These are phyloP conservation scores for Phaonia tiefii DNA, from an alignment of 2,888 invertebrate genomes.

Conservation along the genomic window DNA sequence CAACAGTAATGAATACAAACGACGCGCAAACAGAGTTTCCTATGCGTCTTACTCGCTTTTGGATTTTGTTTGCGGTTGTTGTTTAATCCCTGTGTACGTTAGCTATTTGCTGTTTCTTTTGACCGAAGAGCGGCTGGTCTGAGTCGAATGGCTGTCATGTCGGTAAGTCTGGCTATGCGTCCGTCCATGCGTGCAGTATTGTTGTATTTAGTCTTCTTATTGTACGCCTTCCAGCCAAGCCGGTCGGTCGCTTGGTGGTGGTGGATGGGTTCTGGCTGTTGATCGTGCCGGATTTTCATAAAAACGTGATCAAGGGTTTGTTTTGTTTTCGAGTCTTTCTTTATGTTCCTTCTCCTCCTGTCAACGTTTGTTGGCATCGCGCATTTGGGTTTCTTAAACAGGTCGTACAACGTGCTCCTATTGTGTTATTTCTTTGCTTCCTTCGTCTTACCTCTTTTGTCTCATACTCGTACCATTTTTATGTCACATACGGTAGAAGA, in stretches of 20 bases:
- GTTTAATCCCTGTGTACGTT: constrained; percentile 1
- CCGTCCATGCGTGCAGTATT: constrained; percentile 5
- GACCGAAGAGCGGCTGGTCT: not conserved
- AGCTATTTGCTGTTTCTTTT: not conserved
- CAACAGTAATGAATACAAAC: not conserved
- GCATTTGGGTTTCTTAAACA: not conserved
- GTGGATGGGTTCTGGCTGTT: no score
- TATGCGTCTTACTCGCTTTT: not conserved
- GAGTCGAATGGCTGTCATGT: not conserved
- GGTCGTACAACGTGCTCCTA: not conserved
- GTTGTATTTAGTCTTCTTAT: no score
- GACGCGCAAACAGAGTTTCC: not conserved
- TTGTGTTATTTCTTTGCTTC: not conserved
- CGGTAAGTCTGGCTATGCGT: not conserved
- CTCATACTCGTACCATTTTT: no score
- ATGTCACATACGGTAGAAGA: constrained; percentile 5
- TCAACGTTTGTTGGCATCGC: constrained; percentile 18
- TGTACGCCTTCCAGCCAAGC: not conserved
- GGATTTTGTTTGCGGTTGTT: not conserved
- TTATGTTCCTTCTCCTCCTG: constrained; percentile 10
- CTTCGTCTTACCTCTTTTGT: not conserved
- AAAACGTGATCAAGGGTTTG: constrained; percentile 68
- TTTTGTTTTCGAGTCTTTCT: no score
- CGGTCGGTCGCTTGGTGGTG: not conserved
- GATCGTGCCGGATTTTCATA: constrained; percentile 60